phyloP scores from a whole-genome alignment of 2,113 vertebrate genomes.

The Polypterus bichir region DNA sequence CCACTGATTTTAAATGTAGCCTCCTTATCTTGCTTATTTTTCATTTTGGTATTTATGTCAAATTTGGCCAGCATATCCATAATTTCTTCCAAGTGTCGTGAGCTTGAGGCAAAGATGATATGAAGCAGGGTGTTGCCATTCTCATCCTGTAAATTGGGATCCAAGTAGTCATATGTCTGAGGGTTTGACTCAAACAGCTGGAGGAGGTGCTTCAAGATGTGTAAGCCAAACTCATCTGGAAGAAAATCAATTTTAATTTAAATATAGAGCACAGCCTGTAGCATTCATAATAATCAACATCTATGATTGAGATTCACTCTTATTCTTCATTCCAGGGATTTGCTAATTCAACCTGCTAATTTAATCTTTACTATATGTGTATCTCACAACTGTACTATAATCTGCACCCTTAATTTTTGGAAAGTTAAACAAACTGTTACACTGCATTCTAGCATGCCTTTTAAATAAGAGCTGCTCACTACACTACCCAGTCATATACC shows the following conservation, averaged over 20 bases:
- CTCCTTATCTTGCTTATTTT: constrained; percentile 52
- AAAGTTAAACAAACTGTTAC: too few species aligned
- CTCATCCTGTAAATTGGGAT: constrained; percentile 48
- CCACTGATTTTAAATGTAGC: constrained; percentile 49
- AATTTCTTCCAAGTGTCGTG: constrained; percentile 38
- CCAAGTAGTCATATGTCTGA: constrained; percentile 38
- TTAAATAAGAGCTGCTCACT: too few species aligned
- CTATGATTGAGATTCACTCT: too few species aligned
- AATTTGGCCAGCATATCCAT: constrained; percentile 42
- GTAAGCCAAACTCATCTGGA: constrained; percentile 44
- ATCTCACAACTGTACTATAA: too few species aligned
- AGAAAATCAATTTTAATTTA: constrained; percentile 16
- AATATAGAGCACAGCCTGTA: too few species aligned
- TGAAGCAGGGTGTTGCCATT: constrained; percentile 60
- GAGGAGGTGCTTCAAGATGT: constrained; percentile 48
- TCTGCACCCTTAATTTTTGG: too few species aligned
- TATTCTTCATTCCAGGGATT: too few species aligned
- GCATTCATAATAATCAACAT: too few species aligned
- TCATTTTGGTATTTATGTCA: constrained; percentile 49
- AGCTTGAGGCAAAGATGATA: constrained; percentile 46
- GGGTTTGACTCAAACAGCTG: constrained; percentile 42
- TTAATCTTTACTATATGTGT: too few species aligned
- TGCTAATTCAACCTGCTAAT: too few species aligned
- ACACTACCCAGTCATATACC: constrained; percentile 27
- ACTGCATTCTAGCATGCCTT: too few species aligned